Evolutionary conservation across 2,113 vertebrate species (phyloP), one percentile per base, ranked within the genome.

Genomic region (Nesoenas mayeri): DNA sequence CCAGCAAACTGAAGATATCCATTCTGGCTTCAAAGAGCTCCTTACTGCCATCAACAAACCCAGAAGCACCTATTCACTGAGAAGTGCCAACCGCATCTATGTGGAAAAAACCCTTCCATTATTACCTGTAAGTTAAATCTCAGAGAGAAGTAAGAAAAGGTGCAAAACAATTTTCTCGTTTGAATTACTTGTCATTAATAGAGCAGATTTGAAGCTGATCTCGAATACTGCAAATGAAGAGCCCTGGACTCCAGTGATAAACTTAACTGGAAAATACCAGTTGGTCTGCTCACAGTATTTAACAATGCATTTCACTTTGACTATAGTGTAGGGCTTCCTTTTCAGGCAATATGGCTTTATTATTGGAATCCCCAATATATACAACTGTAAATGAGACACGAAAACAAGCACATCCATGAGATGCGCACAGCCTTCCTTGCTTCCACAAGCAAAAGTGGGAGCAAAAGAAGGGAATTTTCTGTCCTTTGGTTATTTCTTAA

Each of bases 1-100:
- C 29, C 86, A 58, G 29, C 58, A 94, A 50, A 42, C 15, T 89
- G 91, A 95, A 94, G 88, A 93, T 58, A 94, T 94, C 38, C 51
- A 91, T 8, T 93, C 81, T 47, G 57, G 91, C 50, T 98, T 98
- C 94, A 95, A 97, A 80, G 40, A 54, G 5, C 83, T 98, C 38
- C 85, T 94, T 36, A 61, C 93, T 51, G 89, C 71, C 53, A 81
- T 98, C 50, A 97, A 96, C 79, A 97, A 96, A 77, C 88, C 95
- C 44, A 98, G 95, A 70, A 90, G 71, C 17, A 60, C 67, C 32
- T 97, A 97, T 47, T 38, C 90, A 0, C 95, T 98, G 84, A 98
- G 70, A 93, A 94, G 47, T 50, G 98, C 97, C 83, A 98, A 97
- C 3, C 79, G 95, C 36, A 51, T 98, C n/a, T 98, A 96, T 0